Evolutionary conservation across 2,113 vertebrate genomes (phyloP), one percentile per base, ranked within the genome.

Genomic region (Gulo gulo): DNA sequence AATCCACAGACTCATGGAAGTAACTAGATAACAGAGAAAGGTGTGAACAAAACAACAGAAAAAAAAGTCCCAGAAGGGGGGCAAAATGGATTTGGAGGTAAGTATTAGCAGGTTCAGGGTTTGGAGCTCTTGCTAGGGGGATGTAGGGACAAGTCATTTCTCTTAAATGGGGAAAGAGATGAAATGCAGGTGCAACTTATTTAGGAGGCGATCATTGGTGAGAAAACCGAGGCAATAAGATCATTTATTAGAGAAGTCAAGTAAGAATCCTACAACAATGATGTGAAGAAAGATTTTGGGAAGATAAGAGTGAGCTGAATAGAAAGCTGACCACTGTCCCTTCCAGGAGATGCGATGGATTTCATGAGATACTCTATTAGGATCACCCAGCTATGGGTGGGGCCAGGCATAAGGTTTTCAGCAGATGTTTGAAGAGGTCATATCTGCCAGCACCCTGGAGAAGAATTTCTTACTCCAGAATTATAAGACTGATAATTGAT

Each of bases 321-420:
- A 52, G 26, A 47, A 78, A 63, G 18, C 24, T 69, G 21, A 0
- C 31, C 91, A 20, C 1, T 39, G 3, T 2, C 31, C 63, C 81
- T 84, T 71, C 2, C 2, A 13, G 39, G 24, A 76, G 15, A 21
- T 16, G 7, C 31, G 29, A 1, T n/a, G 3, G 5, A 24, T 61
- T 82, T 21, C 21, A 15, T 11, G 13, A 65, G n/a, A 84, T 2
- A 31, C 11, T 55, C 55, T 39, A 0, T 47, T n/a, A 15, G 24
- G 42, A 36, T 39, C 52, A 4, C 26, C n/a, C 71, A 88, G 12
- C n/a, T 26, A 1, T 76, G 31, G 5, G 0, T 3, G 0, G 6
- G 0, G 11, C 16, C 47, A 73, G 11, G 31, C 18, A 20, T 31
- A 69, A 91, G 34, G 2, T 31, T 20, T 67, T 55, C 73, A 34